These are phyloP conservation scores for Varanus salvator DNA, from an alignment of 2,113 vertebrate species.

Conservation along the genomic window DNA sequence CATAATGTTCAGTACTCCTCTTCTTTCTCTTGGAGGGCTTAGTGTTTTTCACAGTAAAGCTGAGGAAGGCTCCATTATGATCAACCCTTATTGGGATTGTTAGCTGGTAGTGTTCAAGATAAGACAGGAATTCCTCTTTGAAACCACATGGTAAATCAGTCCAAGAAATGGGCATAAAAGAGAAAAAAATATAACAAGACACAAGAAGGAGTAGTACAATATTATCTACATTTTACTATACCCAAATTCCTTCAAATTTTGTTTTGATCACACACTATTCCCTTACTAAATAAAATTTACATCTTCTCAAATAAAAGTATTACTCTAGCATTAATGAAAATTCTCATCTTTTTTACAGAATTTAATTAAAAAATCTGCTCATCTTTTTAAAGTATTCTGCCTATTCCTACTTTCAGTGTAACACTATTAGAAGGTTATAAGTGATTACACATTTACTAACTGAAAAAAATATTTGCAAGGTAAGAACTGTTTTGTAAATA, in stretches of 20 bases:
- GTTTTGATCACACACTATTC: background rate
- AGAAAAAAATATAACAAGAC: conserved; percentile 81
- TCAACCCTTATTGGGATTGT: conserved; percentile 94
- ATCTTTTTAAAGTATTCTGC: background rate
- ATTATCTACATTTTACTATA: conserved; percentile 59
- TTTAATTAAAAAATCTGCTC: background rate
- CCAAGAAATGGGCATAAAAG: conserved; percentile 75
- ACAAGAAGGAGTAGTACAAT: conserved; percentile 75
- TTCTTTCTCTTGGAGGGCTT: conserved; percentile 89
- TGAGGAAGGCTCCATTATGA: conserved; percentile 94
- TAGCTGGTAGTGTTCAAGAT: conserved; percentile 98
- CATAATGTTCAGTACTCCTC: conserved; percentile 82
- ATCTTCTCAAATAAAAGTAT: conserved; percentile 10
- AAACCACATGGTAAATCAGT: conserved; percentile 79
- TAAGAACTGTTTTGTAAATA: conserved; percentile 32
- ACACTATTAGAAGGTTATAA: background rate
- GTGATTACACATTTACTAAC: conserved; percentile 27
- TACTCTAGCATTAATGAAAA: conserved; percentile 28
- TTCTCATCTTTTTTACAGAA: accelerated
- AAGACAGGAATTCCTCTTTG: conserved; percentile 98
- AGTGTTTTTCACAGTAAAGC: conserved; percentile 97
- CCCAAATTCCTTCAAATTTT: conserved; percentile 38
- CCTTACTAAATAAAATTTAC: conserved; percentile 35
- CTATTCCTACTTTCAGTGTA: background rate
- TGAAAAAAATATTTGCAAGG: conserved; percentile 37